A percentile compares a stretch with the other conserved stretches of the same genome.
These are phyloP conservation scores for Choloepus hoffmanni DNA, from an alignment of 2,113 vertebrate species.

Conservation along the genomic window DNA sequence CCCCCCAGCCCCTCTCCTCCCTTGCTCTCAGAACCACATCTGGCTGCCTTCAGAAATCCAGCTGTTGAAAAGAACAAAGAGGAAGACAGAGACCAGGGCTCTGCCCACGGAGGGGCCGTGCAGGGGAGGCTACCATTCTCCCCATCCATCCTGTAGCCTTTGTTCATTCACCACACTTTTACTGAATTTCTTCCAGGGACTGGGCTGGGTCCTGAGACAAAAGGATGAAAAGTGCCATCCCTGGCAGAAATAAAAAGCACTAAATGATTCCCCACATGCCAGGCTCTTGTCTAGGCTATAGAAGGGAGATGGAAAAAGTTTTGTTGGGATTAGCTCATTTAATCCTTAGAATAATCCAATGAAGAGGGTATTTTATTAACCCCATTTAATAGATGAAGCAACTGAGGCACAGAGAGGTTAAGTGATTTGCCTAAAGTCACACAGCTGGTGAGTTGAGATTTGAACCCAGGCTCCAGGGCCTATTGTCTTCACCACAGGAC, in stretches of 20 bases:
- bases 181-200: neutral
- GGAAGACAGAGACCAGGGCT: conserved; percentile 72
- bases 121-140: conserved; percentile 14
- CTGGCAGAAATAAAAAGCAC: neutral
- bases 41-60: conserved; percentile 86
- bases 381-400: neutral
- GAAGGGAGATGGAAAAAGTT: neutral
- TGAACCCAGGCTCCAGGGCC: neutral
- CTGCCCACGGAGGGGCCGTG: conserved; percentile 20
- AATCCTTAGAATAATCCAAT: neutral
- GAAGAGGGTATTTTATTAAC: neutral
- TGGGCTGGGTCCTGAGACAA: neutral
- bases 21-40: conserved; percentile 84
- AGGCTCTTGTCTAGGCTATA: neutral
- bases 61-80: conserved; percentile 85
- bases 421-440: neutral
- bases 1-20: conserved; percentile 68
- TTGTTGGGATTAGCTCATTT: neutral
- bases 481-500: neutral
- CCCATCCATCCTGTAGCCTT: neutral
- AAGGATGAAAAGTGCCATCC: neutral
- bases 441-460: neutral
- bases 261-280: neutral
- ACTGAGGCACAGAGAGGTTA: neutral
- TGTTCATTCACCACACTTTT: neutral